A percentile compares a stretch with the other conserved stretches of the same genome.
phyloP scores from a whole-genome alignment of 2,113 vertebrate genomes.

The Cebidichthys violaceus region DNA sequence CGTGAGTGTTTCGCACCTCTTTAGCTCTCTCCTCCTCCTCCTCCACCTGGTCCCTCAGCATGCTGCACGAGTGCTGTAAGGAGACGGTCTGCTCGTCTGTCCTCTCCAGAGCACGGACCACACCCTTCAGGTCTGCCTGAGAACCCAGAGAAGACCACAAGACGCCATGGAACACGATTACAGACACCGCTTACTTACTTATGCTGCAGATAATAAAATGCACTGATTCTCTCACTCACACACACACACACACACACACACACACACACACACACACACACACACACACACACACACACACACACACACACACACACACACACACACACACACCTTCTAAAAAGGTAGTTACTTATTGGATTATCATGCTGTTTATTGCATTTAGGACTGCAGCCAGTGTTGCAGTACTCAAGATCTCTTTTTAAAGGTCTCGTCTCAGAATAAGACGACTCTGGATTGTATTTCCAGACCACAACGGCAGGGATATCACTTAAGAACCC shows the following conservation, averaged over 20 bases:
- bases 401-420: not conserved
- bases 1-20: slow-evolving; percentile 69
- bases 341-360: not conserved
- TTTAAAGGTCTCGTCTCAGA: not conserved
- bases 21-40: slow-evolving; percentile 75
- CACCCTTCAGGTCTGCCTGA: slow-evolving; percentile 67
- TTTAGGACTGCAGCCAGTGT: not conserved
- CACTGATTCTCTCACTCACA: not conserved
- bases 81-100: slow-evolving; percentile 56
- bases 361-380: not conserved
- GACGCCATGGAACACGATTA: not conserved
- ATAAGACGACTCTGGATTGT: not conserved
- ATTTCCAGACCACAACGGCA: not conserved
- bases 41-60: slow-evolving; percentile 66
- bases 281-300: not conserved
- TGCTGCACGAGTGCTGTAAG: slow-evolving; percentile 66
- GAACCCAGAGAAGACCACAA: slow-evolving; percentile 25
- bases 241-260: no score
- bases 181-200: not conserved
- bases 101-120: slow-evolving; percentile 69
- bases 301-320: no score
- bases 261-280: not conserved
- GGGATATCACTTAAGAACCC: not conserved
- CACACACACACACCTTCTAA: not conserved
- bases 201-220: not conserved